These are phyloP conservation scores for Plectropomus leopardus DNA, from an alignment of 2,113 vertebrate species.

Conservation along the genomic window DNA sequence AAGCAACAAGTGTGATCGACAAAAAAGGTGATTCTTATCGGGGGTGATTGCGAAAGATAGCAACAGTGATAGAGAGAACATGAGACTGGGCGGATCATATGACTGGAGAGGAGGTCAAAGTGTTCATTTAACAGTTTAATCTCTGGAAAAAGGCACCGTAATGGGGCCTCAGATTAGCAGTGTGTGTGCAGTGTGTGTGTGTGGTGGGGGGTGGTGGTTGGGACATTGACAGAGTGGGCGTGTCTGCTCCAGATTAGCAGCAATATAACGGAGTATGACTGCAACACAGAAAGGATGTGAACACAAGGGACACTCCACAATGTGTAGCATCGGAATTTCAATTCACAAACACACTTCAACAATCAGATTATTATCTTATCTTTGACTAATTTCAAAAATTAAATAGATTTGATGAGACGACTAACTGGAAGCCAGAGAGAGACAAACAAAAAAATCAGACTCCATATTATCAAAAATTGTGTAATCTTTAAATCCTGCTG, in stretches of 20 bases:
- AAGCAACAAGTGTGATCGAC: not conserved
- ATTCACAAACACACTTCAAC: constrained; percentile 15
- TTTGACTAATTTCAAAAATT: not conserved
- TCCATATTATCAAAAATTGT: not conserved
- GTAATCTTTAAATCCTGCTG: constrained; percentile 28
- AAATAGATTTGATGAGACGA: not conserved
- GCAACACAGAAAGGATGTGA: constrained; percentile 23
- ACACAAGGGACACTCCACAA: not conserved
- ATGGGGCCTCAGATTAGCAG: constrained; percentile 59
- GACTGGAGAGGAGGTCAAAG: constrained; percentile 55
- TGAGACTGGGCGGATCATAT: constrained; percentile 19
- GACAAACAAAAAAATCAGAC: not conserved
- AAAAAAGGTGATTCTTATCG: not conserved
- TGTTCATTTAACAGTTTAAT: constrained; percentile 66
- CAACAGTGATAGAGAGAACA: not conserved
- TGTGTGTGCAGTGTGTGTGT: constrained; percentile 36
- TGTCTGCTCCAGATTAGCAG: constrained; percentile 61
- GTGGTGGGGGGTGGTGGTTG: not conserved
- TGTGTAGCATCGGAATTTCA: constrained; percentile 20
- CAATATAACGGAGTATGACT: constrained; percentile 36
- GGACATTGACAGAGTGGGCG: constrained; percentile 2
- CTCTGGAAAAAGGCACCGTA: constrained; percentile 47
- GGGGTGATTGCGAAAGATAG: not conserved
- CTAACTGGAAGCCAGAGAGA: not conserved
- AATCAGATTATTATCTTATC: not conserved